Conservation (phyloP, 1,140 invertebrate genomes). For the Ips typographus region DNA sequence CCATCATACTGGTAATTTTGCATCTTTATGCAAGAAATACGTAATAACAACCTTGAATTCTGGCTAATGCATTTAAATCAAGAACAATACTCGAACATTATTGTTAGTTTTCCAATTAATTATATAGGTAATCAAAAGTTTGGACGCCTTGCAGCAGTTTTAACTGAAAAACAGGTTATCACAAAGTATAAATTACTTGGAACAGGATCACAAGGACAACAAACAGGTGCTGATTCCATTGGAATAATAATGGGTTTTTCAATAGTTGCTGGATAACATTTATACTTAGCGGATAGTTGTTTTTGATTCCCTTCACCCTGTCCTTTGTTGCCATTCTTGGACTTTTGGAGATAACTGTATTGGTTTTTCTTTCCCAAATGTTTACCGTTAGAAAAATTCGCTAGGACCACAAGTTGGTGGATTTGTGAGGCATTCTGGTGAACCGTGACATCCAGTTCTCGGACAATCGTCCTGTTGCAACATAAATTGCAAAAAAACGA, state of each 20-base stretch:
- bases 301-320: conserved; percentile 3
- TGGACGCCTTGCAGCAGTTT: too few relatives aligned
- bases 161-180: too few relatives aligned
- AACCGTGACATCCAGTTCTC: conserved; percentile 66
- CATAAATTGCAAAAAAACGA: neutral
- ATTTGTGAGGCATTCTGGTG: conserved; percentile 59
- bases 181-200: too few relatives aligned
- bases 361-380: conserved; percentile 43
- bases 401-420: conserved; percentile 49
- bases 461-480: conserved; percentile 62
- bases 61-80: too few relatives aligned
- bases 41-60: too few relatives aligned
- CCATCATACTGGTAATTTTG: too few relatives aligned
- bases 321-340: neutral
- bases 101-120: too few relatives aligned
- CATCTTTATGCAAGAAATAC: too few relatives aligned
- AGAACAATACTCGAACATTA: too few relatives aligned
- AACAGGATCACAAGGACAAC: too few relatives aligned
- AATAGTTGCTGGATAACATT: conserved; percentile 33
- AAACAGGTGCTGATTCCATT: too few relatives aligned
- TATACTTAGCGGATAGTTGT: conserved; percentile 21
- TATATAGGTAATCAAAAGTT: too few relatives aligned
- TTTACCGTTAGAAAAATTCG: conserved; percentile 44
- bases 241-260: conserved; percentile 23
- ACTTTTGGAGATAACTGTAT: conserved; percentile 13